A percentile compares a stretch with the other conserved stretches of the same genome.
Conservation (phyloP, 1,140 invertebrate genomes). For the Leptopilina clavipes region DNA sequence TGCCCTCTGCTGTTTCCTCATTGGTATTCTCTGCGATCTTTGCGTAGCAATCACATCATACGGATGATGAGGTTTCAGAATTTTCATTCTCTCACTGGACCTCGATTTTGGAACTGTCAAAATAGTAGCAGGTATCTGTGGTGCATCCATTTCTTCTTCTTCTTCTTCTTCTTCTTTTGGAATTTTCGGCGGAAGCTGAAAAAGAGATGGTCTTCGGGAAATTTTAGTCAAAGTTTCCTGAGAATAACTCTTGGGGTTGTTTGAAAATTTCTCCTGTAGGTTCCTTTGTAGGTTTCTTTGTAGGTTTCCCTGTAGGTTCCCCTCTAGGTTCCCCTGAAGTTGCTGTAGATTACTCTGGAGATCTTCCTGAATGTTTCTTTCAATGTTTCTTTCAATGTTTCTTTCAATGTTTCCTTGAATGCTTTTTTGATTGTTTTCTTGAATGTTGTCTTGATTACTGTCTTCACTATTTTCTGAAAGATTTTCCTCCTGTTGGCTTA, state of each 20-base stretch:
- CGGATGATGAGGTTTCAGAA: background rate
- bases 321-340: background rate
- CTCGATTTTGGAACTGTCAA: background rate
- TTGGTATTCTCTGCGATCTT: background rate
- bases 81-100: background rate
- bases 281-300: background rate
- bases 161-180: too few species aligned
- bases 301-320: background rate
- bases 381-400: background rate
- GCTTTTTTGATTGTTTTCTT: background rate
- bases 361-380: background rate
- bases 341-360: background rate
- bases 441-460: background rate
- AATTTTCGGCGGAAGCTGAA: background rate
- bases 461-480: background rate
- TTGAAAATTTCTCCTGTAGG: background rate
- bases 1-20: background rate
- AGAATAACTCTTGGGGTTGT: too few species aligned
- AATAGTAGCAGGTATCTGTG: background rate
- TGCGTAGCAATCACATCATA: background rate
- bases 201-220: background rate
- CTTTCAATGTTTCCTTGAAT: too few species aligned
- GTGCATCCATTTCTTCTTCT: too few species aligned
- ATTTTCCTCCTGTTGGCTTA: background rate
- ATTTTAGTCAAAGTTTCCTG: background rate